Evolutionary conservation across 2,797 vertebrate species (phyloP).

Genomic region (Lithobates sylvaticus): DNA sequence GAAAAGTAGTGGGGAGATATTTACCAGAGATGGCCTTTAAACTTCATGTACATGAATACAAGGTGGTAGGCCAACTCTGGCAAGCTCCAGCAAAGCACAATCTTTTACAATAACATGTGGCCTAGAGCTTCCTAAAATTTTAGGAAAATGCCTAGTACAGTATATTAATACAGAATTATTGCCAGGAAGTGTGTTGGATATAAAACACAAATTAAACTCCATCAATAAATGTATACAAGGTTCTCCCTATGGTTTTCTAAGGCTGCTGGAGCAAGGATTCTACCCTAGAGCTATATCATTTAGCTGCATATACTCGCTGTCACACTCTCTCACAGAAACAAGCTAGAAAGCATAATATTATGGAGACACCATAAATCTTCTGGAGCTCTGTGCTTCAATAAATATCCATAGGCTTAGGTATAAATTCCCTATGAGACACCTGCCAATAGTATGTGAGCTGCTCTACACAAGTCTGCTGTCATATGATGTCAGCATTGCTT

Average conservation of each 20-base stretch:
- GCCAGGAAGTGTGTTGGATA: not conserved
- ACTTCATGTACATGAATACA: not conserved
- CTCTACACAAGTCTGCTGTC: not conserved
- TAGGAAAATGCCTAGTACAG: not conserved
- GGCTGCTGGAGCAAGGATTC: not conserved
- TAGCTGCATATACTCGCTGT: slow-evolving; percentile 5
- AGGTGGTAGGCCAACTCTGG: not conserved
- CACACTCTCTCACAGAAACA: slow-evolving; percentile 3
- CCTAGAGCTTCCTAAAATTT: not conserved
- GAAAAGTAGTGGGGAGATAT: not conserved
- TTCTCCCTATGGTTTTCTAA: not conserved
- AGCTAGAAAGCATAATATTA: not conserved
- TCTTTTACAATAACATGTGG: not conserved
- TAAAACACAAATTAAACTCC: not conserved
- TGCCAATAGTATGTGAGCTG: not conserved
- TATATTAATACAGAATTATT: not conserved
- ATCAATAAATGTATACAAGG: not conserved
- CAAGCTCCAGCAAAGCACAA: not conserved
- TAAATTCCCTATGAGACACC: slow-evolving; percentile 21
- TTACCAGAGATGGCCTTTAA: not conserved
- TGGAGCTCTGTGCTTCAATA: not conserved
- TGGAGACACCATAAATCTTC: slow-evolving; percentile 20
- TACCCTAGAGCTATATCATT: slow-evolving; percentile 9
- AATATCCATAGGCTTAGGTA: not conserved
- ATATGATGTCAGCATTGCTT: not conserved